Evolutionary conservation across 2,113 vertebrate genomes (phyloP), one percentile per base, ranked within the genome.

Genomic region (Amphiprion ocellaris): DNA sequence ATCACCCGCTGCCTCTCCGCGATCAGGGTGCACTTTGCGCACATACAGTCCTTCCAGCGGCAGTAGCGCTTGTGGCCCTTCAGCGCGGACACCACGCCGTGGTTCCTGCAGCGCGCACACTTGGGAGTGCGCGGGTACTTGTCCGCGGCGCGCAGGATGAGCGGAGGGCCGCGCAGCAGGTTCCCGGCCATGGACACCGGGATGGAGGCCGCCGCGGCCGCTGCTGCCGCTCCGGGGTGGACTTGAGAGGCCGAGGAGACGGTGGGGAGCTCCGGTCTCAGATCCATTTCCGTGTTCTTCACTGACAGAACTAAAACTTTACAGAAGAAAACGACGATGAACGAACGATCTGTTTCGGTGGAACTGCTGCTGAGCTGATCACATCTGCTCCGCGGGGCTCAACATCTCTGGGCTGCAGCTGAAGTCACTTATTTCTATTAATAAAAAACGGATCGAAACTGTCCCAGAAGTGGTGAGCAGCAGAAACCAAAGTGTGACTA

Each of bases 51-150:
- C 93, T 99, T 99, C 98, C 98, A 99, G 87, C 98, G 97, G 90
- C 98, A 99, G 94, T 99, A 99, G 85, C 98, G 97, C 87, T 99
- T 99, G 95, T 99, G 98, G 93, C 98, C 98, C 92, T 99, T 99
- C 33, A 99, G 96, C 11, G 97, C 97, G 0, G 98, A 99, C 72
- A 99, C 98, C 62, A 99, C 98, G 1, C 98, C 98, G 92, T 99
- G 98, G 91, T 99, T 99, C 77, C 98, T 93, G 94, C 98, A 99
- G 17, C 98, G 96, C 53, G 98, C 98, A 85, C 98, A 99, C 95
- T 99, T 99, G 24, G 98, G 98, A 24, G 98, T 99, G 82, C 98
- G 96, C 41, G 97, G 98, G 79, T 98, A 99, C 91, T 99, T 99
- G 94, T 99, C 98, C 0, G 98, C 92, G 14, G 98, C 96, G 24